Base-by-base conservation (phyloP, 2,113 vertebrate genomes). In the Psittacula cyanocephala region DNA sequence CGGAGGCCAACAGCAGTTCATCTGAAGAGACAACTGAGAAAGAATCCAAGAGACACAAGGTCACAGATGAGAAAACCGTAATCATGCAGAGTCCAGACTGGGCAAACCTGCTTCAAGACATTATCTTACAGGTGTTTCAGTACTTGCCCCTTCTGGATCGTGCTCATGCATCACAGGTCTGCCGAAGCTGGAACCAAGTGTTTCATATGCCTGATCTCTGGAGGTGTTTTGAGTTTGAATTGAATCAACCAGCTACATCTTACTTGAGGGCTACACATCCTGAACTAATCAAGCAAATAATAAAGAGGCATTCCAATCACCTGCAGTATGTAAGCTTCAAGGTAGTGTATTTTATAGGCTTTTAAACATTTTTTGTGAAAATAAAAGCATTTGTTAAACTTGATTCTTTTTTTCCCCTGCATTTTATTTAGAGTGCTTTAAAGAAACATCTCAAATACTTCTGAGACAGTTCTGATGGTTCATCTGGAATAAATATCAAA, bases 261-360 rank as follows among this genome's bases (percentile, higher is more conserved):
- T 99, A 99, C 91, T 96, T 99, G 94, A 99, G 99, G 95, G 99
- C 99, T 87, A 99, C 99, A 1, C 99, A 99, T 95, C 99, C 99
- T 10, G 99, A 99, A 70, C 98, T 99, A 39, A 99, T 99, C 95
- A 99, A 99, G 96, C 99, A 99, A 94, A 99, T 99, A 94, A 99
- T 99, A 90, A 99, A 99, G 97, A 98, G 98, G 91, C 99, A 99
- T 98, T 99, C 99, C 91, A 99, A 99, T 89, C 99, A 99, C 96
- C 97, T 99, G 76, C 99, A 99, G 76, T 99, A 99, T 75, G 99
- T 99, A 97, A 99, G 99, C 98, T 99, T 99, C 98, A 99, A 99
- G 99, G 99, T 99, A 97, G 95, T 95, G 76, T 92, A 27, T 83
- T 94, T 93, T 81, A 13, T 6, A 59, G 39, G 7, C 33, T 84